Conservation (phyloP, 2,888 invertebrate genomes). For the Cerastoderma edule region DNA sequence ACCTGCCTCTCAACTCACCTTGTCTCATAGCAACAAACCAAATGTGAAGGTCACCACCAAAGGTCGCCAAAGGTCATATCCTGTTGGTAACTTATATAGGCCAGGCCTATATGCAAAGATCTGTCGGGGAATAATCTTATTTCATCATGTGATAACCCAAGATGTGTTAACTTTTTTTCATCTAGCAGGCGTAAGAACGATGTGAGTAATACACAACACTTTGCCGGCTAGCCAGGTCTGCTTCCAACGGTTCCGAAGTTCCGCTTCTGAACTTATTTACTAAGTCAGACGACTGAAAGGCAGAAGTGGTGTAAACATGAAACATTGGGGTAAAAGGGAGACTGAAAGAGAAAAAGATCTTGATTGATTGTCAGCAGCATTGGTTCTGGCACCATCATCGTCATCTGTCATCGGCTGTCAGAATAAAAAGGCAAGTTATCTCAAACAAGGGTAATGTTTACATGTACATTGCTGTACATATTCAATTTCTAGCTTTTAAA, state of each 20-base stretch:
- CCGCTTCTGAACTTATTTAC: slow-evolving; percentile 9
- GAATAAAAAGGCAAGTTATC: too few species aligned
- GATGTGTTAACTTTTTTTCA: slow-evolving; percentile 6
- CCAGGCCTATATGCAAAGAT: slow-evolving; percentile 8
- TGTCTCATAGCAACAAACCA: slow-evolving; percentile 16
- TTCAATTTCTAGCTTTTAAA: too few species aligned
- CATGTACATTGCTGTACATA: too few species aligned
- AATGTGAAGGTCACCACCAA: slow-evolving; percentile 15
- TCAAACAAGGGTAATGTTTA: too few species aligned
- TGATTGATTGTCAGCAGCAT: neutral
- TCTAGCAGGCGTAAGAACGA: slow-evolving; percentile 14
- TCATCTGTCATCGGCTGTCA: slow-evolving; percentile 23
- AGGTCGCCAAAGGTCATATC: slow-evolving; percentile 16
- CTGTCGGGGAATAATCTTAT: slow-evolving; percentile 25
- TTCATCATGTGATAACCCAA: slow-evolving; percentile 16
- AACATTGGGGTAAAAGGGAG: neutral
- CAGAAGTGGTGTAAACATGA: slow-evolving; percentile 19
- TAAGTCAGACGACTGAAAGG: slow-evolving; percentile 24
- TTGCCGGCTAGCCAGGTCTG: neutral
- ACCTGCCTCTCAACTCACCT: slow-evolving; percentile 17
- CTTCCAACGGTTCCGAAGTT: neutral
- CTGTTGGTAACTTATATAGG: slow-evolving; percentile 6
- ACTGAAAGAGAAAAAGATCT: slow-evolving; percentile 1
- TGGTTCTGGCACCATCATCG: neutral
- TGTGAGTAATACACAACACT: slow-evolving; percentile 19